A percentile compares a stretch with the other conserved stretches of the same genome.
Conservation (phyloP, 2,888 invertebrate species). For the Cepaea hortensis region DNA sequence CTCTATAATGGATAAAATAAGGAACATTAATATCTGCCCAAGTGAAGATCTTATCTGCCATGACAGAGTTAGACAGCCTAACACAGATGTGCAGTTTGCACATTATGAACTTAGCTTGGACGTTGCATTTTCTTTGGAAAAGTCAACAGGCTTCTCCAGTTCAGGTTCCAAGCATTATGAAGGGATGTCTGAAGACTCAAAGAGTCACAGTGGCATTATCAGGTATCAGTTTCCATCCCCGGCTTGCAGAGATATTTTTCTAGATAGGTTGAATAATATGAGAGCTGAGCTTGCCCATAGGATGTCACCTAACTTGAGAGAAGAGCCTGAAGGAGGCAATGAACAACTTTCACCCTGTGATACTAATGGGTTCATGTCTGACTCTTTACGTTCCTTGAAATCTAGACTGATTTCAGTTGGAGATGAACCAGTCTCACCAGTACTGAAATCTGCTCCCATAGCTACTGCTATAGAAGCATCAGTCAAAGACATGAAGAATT, state of each 20-base stretch:
- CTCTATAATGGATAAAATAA: conserved; percentile 66
- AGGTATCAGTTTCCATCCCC: conserved; percentile 59
- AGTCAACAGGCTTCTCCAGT: not conserved
- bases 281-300: conserved; percentile 67
- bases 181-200: not conserved
- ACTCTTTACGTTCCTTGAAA: not conserved
- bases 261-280: conserved; percentile 66
- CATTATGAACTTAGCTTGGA: conserved; percentile 47
- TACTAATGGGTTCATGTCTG: not conserved
- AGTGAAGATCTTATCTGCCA: not conserved
- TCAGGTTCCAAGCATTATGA: too few species aligned
- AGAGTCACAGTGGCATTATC: not conserved
- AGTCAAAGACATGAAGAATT: not conserved
- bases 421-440: not conserved
- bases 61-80: not conserved
- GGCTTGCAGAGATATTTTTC: conserved; percentile 63
- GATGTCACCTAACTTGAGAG: conserved; percentile 64
- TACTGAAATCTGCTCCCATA: not conserved
- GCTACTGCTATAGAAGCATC: not conserved
- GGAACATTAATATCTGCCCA: conserved; percentile 65
- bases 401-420: not conserved
- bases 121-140: not conserved
- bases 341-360: conserved; percentile 50
- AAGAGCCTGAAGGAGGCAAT: conserved; percentile 71
- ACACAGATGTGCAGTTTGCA: conserved; percentile 6